Conservation (phyloP, 2,888 invertebrate species). For the Drosophila neotestacea region DNA sequence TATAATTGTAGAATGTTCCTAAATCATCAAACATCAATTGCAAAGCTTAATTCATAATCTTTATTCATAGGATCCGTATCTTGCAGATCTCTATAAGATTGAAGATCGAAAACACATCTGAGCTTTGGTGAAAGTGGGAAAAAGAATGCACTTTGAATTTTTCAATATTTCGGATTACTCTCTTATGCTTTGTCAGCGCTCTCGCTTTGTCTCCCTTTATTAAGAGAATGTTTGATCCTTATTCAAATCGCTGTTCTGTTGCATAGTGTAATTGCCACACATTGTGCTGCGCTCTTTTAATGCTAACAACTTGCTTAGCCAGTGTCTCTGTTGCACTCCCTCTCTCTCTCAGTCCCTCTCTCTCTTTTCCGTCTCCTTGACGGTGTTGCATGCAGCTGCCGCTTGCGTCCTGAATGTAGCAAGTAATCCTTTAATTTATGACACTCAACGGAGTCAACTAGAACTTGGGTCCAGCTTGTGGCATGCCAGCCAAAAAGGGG, state of each 20-base stretch:
- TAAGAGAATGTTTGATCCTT: neutral
- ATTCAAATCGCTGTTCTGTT: constrained; percentile 24
- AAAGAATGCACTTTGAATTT: no score
- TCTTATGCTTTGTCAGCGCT: neutral
- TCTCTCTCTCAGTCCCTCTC: neutral
- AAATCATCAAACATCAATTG: no score
- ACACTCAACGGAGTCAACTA: constrained; percentile 54
- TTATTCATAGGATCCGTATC: no score
- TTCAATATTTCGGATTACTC: neutral
- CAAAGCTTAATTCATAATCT: no score
- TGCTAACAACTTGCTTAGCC: constrained; percentile 78
- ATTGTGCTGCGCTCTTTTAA: constrained; percentile 63
- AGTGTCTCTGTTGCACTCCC: constrained; percentile 14
- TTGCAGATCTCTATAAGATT: no score
- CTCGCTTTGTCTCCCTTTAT: no score
- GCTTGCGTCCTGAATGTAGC: constrained; percentile 19
- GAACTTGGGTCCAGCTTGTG: constrained; percentile 39
- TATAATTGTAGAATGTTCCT: no score
- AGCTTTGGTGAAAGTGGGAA: no score
- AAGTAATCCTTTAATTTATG: constrained; percentile 75
- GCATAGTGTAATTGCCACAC: constrained; percentile 73
- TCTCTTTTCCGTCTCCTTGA: neutral
- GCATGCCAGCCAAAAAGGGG: constrained; percentile 13
- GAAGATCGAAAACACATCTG: no score
- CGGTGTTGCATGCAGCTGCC: constrained; percentile 26